Evolutionary conservation across 2,888 invertebrate genomes (phyloP), one percentile per base, ranked within the genome.

Genomic region (Arrhopalites spinosus): DNA sequence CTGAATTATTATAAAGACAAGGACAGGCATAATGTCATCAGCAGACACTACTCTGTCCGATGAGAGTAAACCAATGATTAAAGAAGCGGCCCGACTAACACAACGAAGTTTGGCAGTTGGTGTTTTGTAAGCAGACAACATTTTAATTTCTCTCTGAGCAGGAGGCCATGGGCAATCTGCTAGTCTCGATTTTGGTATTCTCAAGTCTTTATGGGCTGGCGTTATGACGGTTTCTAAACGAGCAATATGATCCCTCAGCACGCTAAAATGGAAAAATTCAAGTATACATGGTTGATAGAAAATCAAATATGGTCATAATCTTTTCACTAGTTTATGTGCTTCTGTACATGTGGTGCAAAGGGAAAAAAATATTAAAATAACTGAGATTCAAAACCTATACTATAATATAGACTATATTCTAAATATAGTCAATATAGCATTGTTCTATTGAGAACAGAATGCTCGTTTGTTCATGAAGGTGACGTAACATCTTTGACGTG

Each of bases 1-100:
- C 90, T 94, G 95, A 83, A 98, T 94, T 82, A 98, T 91, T 81
- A 99, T 96, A 87, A 93, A 98, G 79, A 99, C 95, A 79, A 99
- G 90, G 29, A 98, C 96, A 0, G 98, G 98, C 84, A 96, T 93
- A 84, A 98, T 91, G 87, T 98, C 98, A 87, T 99, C 98, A 2
- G 89, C 89, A 0, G 95, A 93, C 1, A 97, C 94, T 63, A 89
- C 88, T 68, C 83, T 80, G 83, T 90, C 90, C 56, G 94, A 92
- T 87, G 98, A 90, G 81, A 98, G 88, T 81, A 98, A 89, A 85
- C 96, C 94, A 92, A 97, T 95, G 82, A 98, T 95, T 78, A 95
- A 94, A 47, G 92, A 92, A 82, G 96, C 93, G 85, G 97, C 96
- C 72, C 95, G 90, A 84, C 91, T 89, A 45, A 95, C 90, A 86